Base-by-base conservation (phyloP, 2,888 invertebrate genomes). In the Anoplius nigerrimus region DNA sequence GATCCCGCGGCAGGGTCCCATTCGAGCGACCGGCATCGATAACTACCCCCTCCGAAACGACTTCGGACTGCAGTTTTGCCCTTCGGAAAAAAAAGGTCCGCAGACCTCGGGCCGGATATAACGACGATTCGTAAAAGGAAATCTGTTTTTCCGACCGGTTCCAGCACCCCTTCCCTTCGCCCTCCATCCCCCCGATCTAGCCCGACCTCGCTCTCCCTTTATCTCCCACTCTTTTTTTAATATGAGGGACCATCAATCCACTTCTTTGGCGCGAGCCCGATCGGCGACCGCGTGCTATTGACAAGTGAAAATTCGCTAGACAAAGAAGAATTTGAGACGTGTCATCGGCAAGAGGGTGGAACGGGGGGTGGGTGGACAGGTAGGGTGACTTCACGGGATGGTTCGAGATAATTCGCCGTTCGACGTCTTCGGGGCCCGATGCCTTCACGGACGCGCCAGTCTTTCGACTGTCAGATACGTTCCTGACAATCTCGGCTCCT, bases 281-380 rank as follows among this genome's bases (percentile, higher is more conserved):
- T 53, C 61, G 66, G 56, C 66, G 43, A 45, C 55, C 69, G 64
- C 57, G 53, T 71, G 71, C 61, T 71, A 71, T 71, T 69, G 71
- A 71, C 71, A 71, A 64, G 70, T 55, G 67, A 62, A 67, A 67
- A 62, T 67, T 70, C 63, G 43, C 62, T 43, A 43, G 67, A 68
- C 71, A 71, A 68, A 68, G 69, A 66, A 66, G 61, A 60, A 55
- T 45, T 27, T 51, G 57, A 58, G 55, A 48, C 18, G 60, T 55
- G 60, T 55, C 42, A 62, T 34, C 15, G 55, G 18, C 55, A 55
- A 24, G 15, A 27, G 66, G 18, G 13, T 2, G 46, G 53, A n/a
- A n/a, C n/a, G n/a, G 20, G 42, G 18, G 5, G 57, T 18, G 18
- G 46, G 48, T 34, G 22, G n/a, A 51, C 34, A 24, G 27, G 34